Percentiles rank a stretch among this genome's conserved stretches.
These are phyloP conservation scores for Lepisosteus oculatus DNA, from an alignment of 2,113 vertebrate species.

Conservation along the genomic window DNA sequence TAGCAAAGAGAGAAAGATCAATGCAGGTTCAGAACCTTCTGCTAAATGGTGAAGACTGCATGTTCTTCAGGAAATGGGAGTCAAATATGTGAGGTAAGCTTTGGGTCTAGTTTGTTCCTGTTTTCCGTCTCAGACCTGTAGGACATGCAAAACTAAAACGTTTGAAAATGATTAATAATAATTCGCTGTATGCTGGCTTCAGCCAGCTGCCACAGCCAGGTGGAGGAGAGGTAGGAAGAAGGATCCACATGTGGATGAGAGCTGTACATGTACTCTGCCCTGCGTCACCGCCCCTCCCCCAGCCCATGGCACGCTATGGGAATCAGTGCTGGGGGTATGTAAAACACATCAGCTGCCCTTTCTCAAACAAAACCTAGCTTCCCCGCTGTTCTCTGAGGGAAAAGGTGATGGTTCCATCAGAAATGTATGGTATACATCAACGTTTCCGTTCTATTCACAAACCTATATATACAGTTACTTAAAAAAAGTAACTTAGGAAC, in stretches of 20 bases:
- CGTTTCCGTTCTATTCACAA: neutral
- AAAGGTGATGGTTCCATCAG: constrained; percentile 44
- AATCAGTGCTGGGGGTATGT: constrained; percentile 27
- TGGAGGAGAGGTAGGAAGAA: neutral
- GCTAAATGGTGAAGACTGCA: no score
- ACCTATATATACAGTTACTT: neutral
- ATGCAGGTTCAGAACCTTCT: no score
- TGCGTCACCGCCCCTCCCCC: constrained; percentile 54
- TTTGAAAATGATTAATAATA: neutral
- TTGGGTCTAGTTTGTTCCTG: no score
- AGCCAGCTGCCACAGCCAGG: neutral
- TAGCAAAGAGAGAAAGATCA: no score
- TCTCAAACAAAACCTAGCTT: constrained; percentile 34
- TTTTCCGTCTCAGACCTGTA: no score
- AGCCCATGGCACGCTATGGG: constrained; percentile 31
- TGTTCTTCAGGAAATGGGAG: no score
- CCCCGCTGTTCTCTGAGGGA: constrained; percentile 29
- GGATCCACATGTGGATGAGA: constrained; percentile 51
- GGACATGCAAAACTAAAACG: neutral
- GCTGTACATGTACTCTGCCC: constrained; percentile 29
- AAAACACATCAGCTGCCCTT: constrained; percentile 29
- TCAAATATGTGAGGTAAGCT: no score
- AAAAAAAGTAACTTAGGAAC: no score
- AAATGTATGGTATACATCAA: neutral
- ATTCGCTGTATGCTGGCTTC: neutral